Base-by-base conservation (phyloP, 2,113 vertebrate species). In the Stercorarius parasiticus region DNA sequence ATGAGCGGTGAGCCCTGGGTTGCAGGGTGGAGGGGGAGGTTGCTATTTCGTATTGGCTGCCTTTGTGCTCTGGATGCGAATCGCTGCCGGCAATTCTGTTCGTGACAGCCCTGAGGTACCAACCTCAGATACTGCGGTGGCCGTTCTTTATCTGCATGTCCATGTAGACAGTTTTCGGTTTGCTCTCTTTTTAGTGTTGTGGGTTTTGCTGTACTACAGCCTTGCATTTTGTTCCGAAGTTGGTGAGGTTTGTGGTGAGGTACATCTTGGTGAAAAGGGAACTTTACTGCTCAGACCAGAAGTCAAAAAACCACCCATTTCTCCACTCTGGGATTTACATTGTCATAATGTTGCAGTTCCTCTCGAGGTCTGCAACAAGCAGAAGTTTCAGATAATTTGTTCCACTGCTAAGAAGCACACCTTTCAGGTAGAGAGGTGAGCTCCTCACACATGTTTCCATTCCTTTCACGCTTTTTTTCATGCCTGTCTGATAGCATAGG, bases 211-310 rank as follows among this genome's bases (percentile, higher is more conserved):
- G 2, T 38, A 27, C 21, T 42, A 19, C 23, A n/a, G 84, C 62
- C 58, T 90, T 82, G 74, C 66, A 42, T 83, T 79, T 76, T 65
- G 36, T 53, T 95, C 53, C 0, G 13, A 88, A 93, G 49, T 53
- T 10, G 8, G 14, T 53, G 62, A 95, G 74, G 87, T 77, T 90
- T 97, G 96, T 88, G 87, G 93, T 69, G 29, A 91, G 36, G 43
- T 19, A 40, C 74, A 13, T 80, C 61, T 88, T 50, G 74, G 29
- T 96, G 82, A 95, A 96, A 97, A 88, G 66, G 78, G 95, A 96
- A 95, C 95, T 34, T 91, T 23, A 11, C 59, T 85, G 58, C 87
- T 95, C 82, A 80, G 78, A 90, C 55, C 92, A 93, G 78, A 94
- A 93, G 85, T 96, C 29, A 62, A 80, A 76, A 96, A 91, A 32